phyloP scores from a whole-genome alignment of 2,113 vertebrate species.

The Eclectus roratus region DNA sequence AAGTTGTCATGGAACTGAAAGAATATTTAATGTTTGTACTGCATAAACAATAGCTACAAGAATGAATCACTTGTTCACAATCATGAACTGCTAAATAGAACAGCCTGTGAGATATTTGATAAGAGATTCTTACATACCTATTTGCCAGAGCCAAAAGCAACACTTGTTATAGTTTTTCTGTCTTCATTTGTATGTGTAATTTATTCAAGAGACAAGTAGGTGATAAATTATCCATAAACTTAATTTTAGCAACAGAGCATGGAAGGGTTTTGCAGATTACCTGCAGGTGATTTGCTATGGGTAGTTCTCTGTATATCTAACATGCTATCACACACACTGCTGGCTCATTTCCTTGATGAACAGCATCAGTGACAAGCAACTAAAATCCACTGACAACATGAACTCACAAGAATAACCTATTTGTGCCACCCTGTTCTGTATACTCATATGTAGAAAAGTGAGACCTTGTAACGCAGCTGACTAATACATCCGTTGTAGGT shows the following conservation, averaged over 20 bases:
- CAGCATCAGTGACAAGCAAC: neutral
- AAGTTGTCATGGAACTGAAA: conserved; percentile 26
- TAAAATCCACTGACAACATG: fast-evolving
- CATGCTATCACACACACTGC: neutral
- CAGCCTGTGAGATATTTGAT: conserved; percentile 46
- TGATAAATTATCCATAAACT: conserved; percentile 41
- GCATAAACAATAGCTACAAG: conserved; percentile 49
- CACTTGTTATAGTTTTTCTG: conserved; percentile 11
- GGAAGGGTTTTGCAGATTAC: neutral
- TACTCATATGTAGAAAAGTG: fast-evolving
- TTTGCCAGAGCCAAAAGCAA: conserved; percentile 54
- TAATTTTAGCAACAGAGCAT: neutral
- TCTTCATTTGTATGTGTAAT: conserved; percentile 45
- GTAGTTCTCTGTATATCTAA: neutral
- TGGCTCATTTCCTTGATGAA: neutral
- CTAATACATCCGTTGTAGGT: fast-evolving
- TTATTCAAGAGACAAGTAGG: conserved; percentile 55
- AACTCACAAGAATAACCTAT: neutral
- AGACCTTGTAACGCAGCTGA: neutral
- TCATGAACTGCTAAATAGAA: conserved; percentile 45
- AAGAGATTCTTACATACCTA: conserved; percentile 25
- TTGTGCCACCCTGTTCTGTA: neutral
- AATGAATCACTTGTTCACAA: conserved; percentile 40
- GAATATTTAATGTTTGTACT: conserved; percentile 35
- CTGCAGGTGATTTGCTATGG: neutral